Percentiles rank a stretch among this genome's conserved stretches.
These are phyloP conservation scores for Arctopsyche grandis DNA, from an alignment of 1,140 invertebrate genomes.

Conservation along the genomic window DNA sequence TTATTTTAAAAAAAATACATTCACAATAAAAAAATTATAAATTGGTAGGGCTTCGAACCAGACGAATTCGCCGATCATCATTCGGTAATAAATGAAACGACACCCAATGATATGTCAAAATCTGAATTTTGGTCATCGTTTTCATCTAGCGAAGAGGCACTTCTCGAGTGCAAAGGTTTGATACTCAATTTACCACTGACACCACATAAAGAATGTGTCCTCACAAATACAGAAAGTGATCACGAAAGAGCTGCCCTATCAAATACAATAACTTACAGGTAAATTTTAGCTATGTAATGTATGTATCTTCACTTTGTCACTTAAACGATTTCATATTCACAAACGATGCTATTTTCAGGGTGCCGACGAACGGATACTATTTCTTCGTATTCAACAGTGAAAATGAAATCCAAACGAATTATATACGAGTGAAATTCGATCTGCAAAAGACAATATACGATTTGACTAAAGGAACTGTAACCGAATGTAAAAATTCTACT, in stretches of 20 bases:
- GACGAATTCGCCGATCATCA: conserved; percentile 74
- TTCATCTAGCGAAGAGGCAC: conserved; percentile 78
- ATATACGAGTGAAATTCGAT: conserved; percentile 73
- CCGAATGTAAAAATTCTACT: conserved; percentile 71
- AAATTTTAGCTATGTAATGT: conserved; percentile 47
- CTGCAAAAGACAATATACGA: conserved; percentile 77
- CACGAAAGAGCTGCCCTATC: conserved; percentile 66
- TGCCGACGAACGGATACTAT: conserved; percentile 79
- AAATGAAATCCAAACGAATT: conserved; percentile 79
- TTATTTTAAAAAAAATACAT: background rate
- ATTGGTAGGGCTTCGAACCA: conserved; percentile 63
- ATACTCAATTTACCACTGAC: conserved; percentile 77
- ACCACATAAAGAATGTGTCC: conserved; percentile 69
- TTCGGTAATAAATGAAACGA: conserved; percentile 70
- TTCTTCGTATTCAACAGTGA: conserved; percentile 86
- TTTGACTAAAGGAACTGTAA: conserved; percentile 67
- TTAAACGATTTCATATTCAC: background rate
- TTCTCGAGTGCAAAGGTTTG: conserved; percentile 78
- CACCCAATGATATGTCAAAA: conserved; percentile 73
- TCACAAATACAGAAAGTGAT: conserved; percentile 56
- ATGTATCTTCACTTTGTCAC: background rate
- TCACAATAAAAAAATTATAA: background rate
- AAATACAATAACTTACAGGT: conserved; percentile 75
- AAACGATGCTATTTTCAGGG: conserved; percentile 58
- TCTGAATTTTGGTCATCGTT: conserved; percentile 85